Base-by-base conservation (phyloP, 2,113 vertebrate species). In the Pica pica region DNA sequence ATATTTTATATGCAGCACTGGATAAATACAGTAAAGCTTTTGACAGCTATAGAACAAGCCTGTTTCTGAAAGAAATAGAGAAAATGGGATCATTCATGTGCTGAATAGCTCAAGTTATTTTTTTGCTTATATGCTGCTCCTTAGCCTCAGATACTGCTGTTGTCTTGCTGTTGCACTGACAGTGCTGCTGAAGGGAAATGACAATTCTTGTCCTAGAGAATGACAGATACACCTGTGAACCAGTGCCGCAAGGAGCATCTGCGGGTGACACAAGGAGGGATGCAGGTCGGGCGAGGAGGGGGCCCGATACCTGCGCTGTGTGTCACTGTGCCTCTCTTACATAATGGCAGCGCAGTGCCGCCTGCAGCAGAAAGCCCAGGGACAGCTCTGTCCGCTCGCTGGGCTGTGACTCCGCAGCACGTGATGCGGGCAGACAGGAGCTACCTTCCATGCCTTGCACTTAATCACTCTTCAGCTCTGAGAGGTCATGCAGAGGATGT, bases 401-500 rank as follows among this genome's bases (percentile, higher is more conserved):
- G 69, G 4, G 75, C 93, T 10, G 53, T 24, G 77, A 26, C 71
- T 67, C 9, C 2, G 35, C 67, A 3, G 3, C 94, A 52, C 33
- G 92, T 92, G 94, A 87, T n/a, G 76, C 7, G 1, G 83, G 53
- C 89, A 80, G 75, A 91, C 69, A 37, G 92, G 33, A 94, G 78
- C 91, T 64, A 64, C 88, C 93, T 88, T 67, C 80, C 85, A 8
- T 50, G 92, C 79, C 87, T 83, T 55, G 64, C 53, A 2, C 90
- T 95, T 95, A 93, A 96, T 96, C 93, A 39, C 80, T 35, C 88
- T 87, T 92, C 16, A 83, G 84, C 93, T 94, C 42, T 0, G 52
- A 71, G 96, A 97, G 96, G 97, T 97, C 96, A 94, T 79, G 59
- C 53, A 2, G 94, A 96, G 96, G 97, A 94, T 97, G 94, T 53